phyloP scores from a whole-genome alignment of 1,140 invertebrate species.

The Drosophila kanapiae region DNA sequence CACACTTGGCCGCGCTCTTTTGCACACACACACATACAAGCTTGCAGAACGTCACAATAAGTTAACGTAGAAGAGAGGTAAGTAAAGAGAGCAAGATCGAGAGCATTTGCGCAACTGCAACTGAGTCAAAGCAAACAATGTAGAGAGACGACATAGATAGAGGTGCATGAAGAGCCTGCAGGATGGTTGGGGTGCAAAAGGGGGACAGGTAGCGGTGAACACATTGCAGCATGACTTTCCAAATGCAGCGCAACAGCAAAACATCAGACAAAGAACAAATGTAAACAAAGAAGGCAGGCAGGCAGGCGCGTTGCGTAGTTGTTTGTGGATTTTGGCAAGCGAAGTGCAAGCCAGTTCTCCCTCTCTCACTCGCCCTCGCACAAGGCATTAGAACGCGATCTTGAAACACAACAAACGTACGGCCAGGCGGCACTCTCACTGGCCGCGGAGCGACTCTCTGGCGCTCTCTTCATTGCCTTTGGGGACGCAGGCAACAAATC shows the following conservation, averaged over 20 bases:
- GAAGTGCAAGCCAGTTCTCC: slow-evolving; percentile 29
- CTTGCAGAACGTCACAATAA: slow-evolving; percentile 25
- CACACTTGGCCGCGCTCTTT: not conserved
- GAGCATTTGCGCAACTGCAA: slow-evolving; percentile 60
- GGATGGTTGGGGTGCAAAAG: not conserved
- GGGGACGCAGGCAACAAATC: slow-evolving; percentile 6
- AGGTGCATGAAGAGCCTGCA: slow-evolving; percentile 5
- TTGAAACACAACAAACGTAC: slow-evolving; percentile 42
- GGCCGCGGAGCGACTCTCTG: slow-evolving; percentile 23
- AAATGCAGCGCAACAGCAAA: slow-evolving; percentile 40
- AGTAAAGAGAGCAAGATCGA: slow-evolving; percentile 5
- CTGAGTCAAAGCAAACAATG: slow-evolving; percentile 27
- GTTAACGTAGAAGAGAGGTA: slow-evolving; percentile 20
- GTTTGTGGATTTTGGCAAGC: slow-evolving; percentile 49
- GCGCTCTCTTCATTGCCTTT: slow-evolving; percentile 28
- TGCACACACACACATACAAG: not conserved
- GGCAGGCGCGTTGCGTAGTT: slow-evolving; percentile 12
- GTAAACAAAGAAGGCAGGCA: slow-evolving; percentile 36
- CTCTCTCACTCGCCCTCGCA: slow-evolving; percentile 11
- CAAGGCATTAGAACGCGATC: slow-evolving; percentile 63
- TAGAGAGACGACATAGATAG: not conserved
- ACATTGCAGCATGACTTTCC: slow-evolving; percentile 41
- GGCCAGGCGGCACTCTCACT: not conserved
- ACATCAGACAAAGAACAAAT: slow-evolving; percentile 67
- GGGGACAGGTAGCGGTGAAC: not conserved